Conservation (phyloP, 2,888 invertebrate genomes). For the Synanthedon vespiformis region DNA sequence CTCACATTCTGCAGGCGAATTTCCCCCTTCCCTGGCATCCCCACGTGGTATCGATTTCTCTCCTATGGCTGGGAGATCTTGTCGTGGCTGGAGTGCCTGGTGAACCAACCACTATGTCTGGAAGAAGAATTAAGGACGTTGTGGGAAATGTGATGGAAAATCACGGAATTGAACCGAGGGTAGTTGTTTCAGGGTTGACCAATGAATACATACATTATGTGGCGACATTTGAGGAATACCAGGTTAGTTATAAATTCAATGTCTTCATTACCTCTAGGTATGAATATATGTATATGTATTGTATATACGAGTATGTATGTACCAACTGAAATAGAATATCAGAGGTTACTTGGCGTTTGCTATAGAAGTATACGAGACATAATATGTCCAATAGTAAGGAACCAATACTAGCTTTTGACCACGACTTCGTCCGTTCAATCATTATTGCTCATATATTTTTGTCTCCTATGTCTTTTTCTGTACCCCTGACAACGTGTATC, state of each 20-base stretch:
- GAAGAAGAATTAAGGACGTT: slow-evolving; percentile 72
- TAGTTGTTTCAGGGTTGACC: slow-evolving; percentile 81
- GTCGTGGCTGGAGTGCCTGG: slow-evolving; percentile 82
- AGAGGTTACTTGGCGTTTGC: too few relatives aligned
- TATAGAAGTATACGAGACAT: too few relatives aligned
- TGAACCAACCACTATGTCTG: slow-evolving; percentile 91
- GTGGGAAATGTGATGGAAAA: slow-evolving; percentile 46
- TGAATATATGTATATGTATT: too few relatives aligned
- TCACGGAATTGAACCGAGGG: slow-evolving; percentile 47
- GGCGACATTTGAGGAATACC: slow-evolving; percentile 84
- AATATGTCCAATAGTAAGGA: too few relatives aligned
- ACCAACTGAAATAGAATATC: neutral
- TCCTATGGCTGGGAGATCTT: slow-evolving; percentile 77
- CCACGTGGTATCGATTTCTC: slow-evolving; percentile 76
- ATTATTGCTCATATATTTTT: too few relatives aligned
- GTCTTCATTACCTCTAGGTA: neutral
- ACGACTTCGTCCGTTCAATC: too few relatives aligned
- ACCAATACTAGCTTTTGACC: too few relatives aligned
- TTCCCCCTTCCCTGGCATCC: slow-evolving; percentile 87
- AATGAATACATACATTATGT: slow-evolving; percentile 88
- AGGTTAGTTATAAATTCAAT: slow-evolving; percentile 54
- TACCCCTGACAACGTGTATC: too few relatives aligned
- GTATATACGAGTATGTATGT: too few relatives aligned
- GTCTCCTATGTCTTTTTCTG: too few relatives aligned
- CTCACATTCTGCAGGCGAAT: slow-evolving; percentile 27